Base-by-base conservation (phyloP, 2,113 vertebrate species). In the Danionella cerebrum region DNA sequence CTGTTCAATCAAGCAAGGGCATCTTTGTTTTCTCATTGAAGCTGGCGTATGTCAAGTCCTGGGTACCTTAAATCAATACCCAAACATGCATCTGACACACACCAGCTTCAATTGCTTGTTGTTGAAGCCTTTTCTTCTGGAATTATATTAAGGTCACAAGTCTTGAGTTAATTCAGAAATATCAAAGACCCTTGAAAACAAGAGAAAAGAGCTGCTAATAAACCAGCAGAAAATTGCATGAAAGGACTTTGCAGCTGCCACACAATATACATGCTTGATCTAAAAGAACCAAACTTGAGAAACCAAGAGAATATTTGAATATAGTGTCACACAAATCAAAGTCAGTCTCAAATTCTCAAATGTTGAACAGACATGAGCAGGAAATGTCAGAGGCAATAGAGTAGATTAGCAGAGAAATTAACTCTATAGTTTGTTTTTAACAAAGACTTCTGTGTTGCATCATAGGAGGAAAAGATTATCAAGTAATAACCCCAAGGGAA, bases 51-150 rank as follows among this genome's bases (percentile, higher is more conserved):
- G 22, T 39, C 45, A 38, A 50, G n/a, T 41, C 54, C 22, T 41
- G 36, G 35, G 27, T 27, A 60, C 41, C 22, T 58, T 29, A 33
- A 45, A 52, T 62, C 55, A 67, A 62, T 60, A 62, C 38, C 42
- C 27, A 24, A 36, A 64, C 38, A 22, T 58, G 39, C 53, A 29
- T 60, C 57, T 29, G 38, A 19, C n/a, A 18, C 3, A 3, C 39
- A 25, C 5, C 29, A 33, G 12, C 42, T 36, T 48, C 29, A 48
- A 35, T 35, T 48, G 42, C 18, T 47, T 48, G 18, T 19, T 2
- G 13, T 64, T 19, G 2, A 16, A 44, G 31, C 25, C 19, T 6
- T 14, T 24, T 33, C 1, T 14, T 13, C 12, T 9, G 35, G 18
- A 48, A 48, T 64, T 16, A 48, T 24, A 64, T 64, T 50, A 64